phyloP scores from a whole-genome alignment of 2,113 vertebrate species.

The Sceloporus tristichus region DNA sequence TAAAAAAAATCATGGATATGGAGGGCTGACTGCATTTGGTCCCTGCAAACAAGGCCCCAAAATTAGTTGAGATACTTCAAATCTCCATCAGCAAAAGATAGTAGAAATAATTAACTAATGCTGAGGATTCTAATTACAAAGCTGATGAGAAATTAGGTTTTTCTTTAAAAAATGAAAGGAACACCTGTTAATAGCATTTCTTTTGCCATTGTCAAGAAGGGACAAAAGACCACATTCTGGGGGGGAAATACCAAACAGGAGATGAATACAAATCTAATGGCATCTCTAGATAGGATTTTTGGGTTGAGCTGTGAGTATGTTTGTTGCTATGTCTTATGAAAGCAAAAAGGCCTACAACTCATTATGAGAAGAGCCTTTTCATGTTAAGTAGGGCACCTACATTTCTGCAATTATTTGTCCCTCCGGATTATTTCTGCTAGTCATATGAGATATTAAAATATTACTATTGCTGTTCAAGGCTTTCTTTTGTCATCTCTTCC shows the following conservation, averaged over 20 bases:
- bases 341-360: conserved; percentile 4
- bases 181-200: not conserved
- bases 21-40: too few species aligned
- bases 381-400: conserved; percentile 16
- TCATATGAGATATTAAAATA: conserved; percentile 7
- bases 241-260: not conserved
- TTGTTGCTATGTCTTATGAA: not conserved
- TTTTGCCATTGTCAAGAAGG: not conserved
- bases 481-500: not conserved
- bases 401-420: conserved; percentile 6
- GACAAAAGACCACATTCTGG: not conserved
- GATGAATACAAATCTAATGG: not conserved
- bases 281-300: not conserved
- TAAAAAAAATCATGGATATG: too few species aligned
- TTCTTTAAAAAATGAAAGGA: not conserved
- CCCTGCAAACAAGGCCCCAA: not conserved
- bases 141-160: not conserved
- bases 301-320: not conserved
- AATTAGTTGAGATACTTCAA: not conserved
- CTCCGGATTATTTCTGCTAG: not conserved
- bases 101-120: not conserved
- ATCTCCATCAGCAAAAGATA: not conserved
- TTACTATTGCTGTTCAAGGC: not conserved
- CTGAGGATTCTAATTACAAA: not conserved
- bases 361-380: not conserved